Percentiles rank a stretch among this genome's conserved stretches.
Conservation (phyloP, 2,113 vertebrate genomes). For the Cephalopterus ornatus region DNA sequence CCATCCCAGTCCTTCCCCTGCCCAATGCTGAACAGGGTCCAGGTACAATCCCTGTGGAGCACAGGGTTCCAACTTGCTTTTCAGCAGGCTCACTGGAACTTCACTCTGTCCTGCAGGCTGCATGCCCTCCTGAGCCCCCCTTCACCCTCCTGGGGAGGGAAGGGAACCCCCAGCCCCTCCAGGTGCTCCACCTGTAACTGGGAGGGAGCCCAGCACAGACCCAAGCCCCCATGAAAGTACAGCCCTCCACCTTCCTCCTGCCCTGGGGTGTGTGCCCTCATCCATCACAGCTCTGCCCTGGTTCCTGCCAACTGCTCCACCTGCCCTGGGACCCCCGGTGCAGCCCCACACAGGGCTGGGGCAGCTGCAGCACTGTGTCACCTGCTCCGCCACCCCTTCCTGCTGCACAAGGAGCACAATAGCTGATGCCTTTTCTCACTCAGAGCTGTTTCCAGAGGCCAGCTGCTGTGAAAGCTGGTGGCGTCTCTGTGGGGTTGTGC, state of each 20-base stretch:
- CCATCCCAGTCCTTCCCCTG: not conserved
- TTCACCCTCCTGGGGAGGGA: not conserved
- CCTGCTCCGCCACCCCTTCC: not conserved
- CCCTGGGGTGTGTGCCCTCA: not conserved
- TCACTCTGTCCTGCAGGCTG: not conserved
- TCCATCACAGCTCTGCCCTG: not conserved
- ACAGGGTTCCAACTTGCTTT: not conserved
- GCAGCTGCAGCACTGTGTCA: not conserved
- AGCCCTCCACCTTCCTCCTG: not conserved
- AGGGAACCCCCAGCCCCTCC: not conserved
- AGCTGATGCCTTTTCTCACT: slow-evolving; percentile 45
- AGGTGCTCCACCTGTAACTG: not conserved
- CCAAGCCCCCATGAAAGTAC: not conserved
- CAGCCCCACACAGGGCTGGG: not conserved
- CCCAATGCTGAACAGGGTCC: not conserved
- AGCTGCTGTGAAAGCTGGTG: not conserved
- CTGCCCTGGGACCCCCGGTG: not conserved
- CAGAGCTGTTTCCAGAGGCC: not conserved
- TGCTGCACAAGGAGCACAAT: not conserved
- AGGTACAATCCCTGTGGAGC: not conserved
- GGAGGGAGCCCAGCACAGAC: not conserved
- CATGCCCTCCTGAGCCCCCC: not conserved
- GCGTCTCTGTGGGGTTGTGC: not conserved
- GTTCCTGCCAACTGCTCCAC: not conserved
- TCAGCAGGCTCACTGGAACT: not conserved